Percentiles rank a stretch among this genome's conserved stretches.
Evolutionary conservation across 2,797 vertebrate species (phyloP).

Genomic region (Chaunax sp.): DNA sequence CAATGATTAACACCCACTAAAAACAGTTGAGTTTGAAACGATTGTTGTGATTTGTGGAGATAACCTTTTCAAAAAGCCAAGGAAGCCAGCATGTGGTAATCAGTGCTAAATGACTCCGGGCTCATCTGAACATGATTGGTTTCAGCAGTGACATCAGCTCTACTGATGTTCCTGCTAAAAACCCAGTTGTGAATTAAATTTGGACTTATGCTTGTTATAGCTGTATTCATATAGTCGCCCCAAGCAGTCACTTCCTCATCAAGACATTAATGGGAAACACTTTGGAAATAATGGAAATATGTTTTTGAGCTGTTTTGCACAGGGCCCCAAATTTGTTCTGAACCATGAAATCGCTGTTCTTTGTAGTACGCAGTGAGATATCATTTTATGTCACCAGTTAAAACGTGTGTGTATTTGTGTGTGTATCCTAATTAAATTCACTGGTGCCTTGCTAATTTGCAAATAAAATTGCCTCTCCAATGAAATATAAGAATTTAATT

Average conservation of each 20-base stretch:
- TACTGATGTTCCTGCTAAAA: slow-evolving; percentile 33
- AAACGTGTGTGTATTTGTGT: slow-evolving; percentile 15
- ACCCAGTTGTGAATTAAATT: slow-evolving; percentile 31
- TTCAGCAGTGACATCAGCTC: slow-evolving; percentile 28
- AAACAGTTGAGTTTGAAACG: background rate
- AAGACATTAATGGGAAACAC: slow-evolving; percentile 43
- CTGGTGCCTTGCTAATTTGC: slow-evolving; percentile 3
- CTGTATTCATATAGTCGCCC: slow-evolving; percentile 18
- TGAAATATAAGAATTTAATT: slow-evolving; percentile 12
- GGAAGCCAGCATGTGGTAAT: slow-evolving; percentile 39
- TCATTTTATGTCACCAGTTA: slow-evolving; percentile 28
- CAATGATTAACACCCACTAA: slow-evolving; percentile 13
- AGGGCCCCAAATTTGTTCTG: slow-evolving; percentile 26
- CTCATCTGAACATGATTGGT: slow-evolving; percentile 36
- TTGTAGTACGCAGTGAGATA: slow-evolving; percentile 26
- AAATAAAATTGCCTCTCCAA: background rate
- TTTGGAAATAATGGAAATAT: slow-evolving; percentile 31
- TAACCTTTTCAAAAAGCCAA: slow-evolving; percentile 43
- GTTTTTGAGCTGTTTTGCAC: slow-evolving; percentile 33
- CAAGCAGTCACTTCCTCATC: slow-evolving; percentile 28
- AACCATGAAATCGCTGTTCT: slow-evolving; percentile 56
- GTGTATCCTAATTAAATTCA: slow-evolving; percentile 4
- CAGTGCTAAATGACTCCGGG: slow-evolving; percentile 22
- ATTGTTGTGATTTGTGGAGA: slow-evolving; percentile 40
- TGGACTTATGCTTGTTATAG: slow-evolving; percentile 20